phyloP scores from a whole-genome alignment of 2,113 vertebrate species.

The Danionella cerebrum region DNA sequence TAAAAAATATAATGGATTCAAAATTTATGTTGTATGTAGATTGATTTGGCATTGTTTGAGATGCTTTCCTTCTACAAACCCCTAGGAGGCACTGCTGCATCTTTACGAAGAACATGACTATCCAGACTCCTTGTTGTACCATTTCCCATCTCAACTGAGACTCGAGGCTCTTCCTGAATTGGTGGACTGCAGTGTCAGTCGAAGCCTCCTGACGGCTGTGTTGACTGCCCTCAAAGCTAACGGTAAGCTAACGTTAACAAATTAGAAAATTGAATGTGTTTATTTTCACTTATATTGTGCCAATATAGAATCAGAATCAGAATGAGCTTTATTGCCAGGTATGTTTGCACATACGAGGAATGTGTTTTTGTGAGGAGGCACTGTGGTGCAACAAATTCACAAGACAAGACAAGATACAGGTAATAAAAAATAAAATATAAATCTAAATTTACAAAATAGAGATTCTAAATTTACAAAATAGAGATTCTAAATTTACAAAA shows the following conservation, averaged over 20 bases:
- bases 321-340: too few relatives aligned
- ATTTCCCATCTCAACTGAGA: slow-evolving; percentile 76
- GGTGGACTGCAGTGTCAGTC: slow-evolving; percentile 68
- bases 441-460: too few relatives aligned
- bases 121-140: slow-evolving; percentile 70
- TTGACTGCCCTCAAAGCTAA: slow-evolving; percentile 73
- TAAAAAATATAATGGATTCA: too few relatives aligned
- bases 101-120: slow-evolving; percentile 68
- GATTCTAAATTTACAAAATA: too few relatives aligned
- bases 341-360: too few relatives aligned
- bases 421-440: too few relatives aligned
- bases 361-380: too few relatives aligned
- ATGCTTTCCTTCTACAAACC: background rate
- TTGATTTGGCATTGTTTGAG: background rate
- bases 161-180: slow-evolving; percentile 68
- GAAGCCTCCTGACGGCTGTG: slow-evolving; percentile 68
- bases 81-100: slow-evolving; percentile 62
- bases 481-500: too few relatives aligned
- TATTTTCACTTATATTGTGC: background rate
- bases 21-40: too few relatives aligned
- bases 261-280: background rate
- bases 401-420: too few relatives aligned
- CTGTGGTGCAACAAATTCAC: too few relatives aligned
- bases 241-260: slow-evolving; percentile 49
- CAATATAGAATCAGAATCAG: too few relatives aligned